Evolutionary conservation across 2,888 invertebrate species (phyloP).

Genomic region (Tipula lateralis): DNA sequence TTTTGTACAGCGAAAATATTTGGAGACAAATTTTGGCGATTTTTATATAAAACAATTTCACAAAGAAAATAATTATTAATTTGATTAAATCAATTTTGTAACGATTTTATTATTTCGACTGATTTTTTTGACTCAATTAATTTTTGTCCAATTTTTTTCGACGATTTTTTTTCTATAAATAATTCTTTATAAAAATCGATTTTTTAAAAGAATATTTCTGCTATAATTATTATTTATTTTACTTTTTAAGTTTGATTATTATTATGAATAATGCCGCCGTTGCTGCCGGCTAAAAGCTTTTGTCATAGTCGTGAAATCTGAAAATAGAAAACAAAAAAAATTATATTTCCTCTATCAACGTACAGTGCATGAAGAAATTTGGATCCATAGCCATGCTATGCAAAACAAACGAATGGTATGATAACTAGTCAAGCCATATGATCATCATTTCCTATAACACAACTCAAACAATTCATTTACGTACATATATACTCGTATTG

Average conservation of each 20-base stretch:
- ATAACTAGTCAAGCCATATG: background rate
- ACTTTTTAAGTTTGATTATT: background rate
- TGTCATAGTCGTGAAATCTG: constrained; percentile 34
- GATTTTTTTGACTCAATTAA: constrained; percentile 2
- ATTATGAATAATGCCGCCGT: constrained; percentile 27
- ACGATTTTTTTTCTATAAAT: background rate
- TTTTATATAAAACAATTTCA: constrained; percentile 28
- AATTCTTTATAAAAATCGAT: constrained; percentile 20
- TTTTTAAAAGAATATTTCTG: constrained; percentile 2
- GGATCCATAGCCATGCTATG: background rate
- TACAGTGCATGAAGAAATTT: background rate
- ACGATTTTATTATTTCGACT: background rate
- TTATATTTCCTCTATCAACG: background rate
- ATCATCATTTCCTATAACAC: background rate
- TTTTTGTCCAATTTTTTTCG: background rate
- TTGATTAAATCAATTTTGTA: constrained; percentile 24
- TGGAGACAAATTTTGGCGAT: constrained; percentile 26
- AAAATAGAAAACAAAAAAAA: constrained; percentile 29
- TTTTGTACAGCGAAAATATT: constrained; percentile 19
- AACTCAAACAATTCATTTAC: background rate
- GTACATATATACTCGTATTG: no score
- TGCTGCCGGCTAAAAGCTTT: constrained; percentile 34
- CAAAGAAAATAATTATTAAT: constrained; percentile 25
- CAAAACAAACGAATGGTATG: background rate
- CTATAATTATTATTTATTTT: background rate